Evolutionary conservation across 2,113 vertebrate genomes (phyloP).

Genomic region (Lontra canadensis): DNA sequence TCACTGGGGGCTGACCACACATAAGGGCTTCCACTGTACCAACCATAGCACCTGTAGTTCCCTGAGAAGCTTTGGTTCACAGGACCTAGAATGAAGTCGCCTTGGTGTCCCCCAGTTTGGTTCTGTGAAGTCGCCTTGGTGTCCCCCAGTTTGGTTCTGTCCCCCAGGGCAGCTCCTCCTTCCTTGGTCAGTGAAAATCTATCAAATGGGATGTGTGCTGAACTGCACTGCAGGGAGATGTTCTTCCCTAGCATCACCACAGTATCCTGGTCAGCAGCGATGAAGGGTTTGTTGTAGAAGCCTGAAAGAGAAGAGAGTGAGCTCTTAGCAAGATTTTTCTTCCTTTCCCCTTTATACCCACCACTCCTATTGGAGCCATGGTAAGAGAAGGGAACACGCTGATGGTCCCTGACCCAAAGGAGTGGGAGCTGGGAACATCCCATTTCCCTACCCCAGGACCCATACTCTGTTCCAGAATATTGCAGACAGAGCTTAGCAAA

Average conservation of each 20-base stretch:
- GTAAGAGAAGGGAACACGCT: not conserved
- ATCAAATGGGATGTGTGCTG: not conserved
- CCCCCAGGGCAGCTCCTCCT: not conserved
- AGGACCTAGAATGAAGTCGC: not conserved
- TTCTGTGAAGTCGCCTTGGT: not conserved
- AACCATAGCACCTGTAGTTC: not conserved
- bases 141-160: fast-evolving
- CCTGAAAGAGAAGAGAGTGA: not conserved
- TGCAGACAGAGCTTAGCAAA: not conserved
- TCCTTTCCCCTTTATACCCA: not conserved
- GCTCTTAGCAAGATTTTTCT: not conserved
- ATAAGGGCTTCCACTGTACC: not conserved
- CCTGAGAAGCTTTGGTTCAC: not conserved
- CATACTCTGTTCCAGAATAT: not conserved
- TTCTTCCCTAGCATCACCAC: not conserved
- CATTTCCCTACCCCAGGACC: not conserved
- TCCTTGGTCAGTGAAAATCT: not conserved
- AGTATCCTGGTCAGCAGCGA: fast-evolving
- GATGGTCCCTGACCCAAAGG: not conserved
- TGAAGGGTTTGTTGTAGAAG: not conserved
- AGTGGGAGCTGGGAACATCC: not conserved
- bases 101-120: fast-evolving
- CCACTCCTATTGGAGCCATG: not conserved
- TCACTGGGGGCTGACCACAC: slow-evolving; percentile 25
- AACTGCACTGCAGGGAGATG: not conserved